Base-by-base conservation (phyloP, 2,888 invertebrate species). In the Apamea monoglypha region DNA sequence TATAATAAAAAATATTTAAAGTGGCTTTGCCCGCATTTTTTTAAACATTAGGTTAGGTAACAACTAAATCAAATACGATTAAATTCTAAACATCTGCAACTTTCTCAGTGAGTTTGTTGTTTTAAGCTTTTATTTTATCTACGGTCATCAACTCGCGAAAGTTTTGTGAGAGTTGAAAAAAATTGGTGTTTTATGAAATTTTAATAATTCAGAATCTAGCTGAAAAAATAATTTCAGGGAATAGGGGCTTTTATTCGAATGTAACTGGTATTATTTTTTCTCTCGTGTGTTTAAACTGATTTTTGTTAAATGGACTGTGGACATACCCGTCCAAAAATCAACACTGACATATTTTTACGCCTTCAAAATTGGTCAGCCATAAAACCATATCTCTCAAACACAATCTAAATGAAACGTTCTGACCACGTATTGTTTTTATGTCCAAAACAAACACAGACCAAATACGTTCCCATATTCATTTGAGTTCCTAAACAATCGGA, bases 401-500 rank as follows among this genome's bases (percentile, higher is more conserved):
- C 44, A 25, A 72, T 81, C 50, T 66, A 72, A 85, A 85, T 76
- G 40, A 64, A 83, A 85, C 59, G 25, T 21, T 69, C 59, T 47
- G 32, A 36, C 64, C 50, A 40, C 18, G 53, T 68, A 68, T 71
- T 68, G 68, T 66, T 56, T 81, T 63, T 70, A 66, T 40, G 6
- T 2, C 16, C 44, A 36, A n/a, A 77, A 72, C 32, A 81, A 71
- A 61, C 59, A 59, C 14, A 53, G 25, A 67, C 77, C 59, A 53
- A 76, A 77, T 53, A 61, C 36, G 70, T 40, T 40, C 25, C 8
- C 32, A 73, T 32, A 61, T 85, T 69, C 64, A 85, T 82, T 71
- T 74, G 56, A 71, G 70, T 86, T 81, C 40, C 67, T 56, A 67
- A 78, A 87, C 68, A 79, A 83, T 83, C 47, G 32, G 40, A 53